Percentiles rank a stretch among this genome's conserved stretches.
These are phyloP conservation scores for Lysandra coridon DNA, from an alignment of 2,888 invertebrate species.

Conservation along the genomic window DNA sequence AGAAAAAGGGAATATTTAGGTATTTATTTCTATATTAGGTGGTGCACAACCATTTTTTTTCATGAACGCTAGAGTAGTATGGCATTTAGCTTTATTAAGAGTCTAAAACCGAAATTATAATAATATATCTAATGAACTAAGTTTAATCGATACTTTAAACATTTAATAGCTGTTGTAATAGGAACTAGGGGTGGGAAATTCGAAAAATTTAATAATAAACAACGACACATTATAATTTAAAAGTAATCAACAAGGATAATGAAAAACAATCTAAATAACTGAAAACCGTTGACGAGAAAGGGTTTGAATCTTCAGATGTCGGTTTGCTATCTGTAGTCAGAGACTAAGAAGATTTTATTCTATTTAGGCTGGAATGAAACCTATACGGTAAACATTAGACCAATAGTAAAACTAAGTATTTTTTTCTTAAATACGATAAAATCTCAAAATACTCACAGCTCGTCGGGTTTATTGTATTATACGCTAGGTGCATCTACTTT, in stretches of 20 bases:
- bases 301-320: conserved; percentile 16
- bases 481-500: conserved; percentile 80
- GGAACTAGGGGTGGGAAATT: conserved; percentile 67
- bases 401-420: conserved; percentile 66
- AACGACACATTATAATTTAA: conserved; percentile 40
- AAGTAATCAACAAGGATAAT: conserved; percentile 41
- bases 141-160: conserved; percentile 55
- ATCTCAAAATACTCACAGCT: conserved; percentile 81
- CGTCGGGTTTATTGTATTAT: conserved; percentile 78
- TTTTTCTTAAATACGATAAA: conserved; percentile 77
- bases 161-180: conserved; percentile 59
- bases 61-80: conserved; percentile 77
- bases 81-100: conserved; percentile 71
- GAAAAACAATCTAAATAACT: conserved; percentile 15
- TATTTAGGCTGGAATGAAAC: conserved; percentile 76
- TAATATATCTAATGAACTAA: conserved; percentile 62
- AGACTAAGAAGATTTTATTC: conserved; percentile 63
- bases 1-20: conserved; percentile 78
- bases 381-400: conserved; percentile 62
- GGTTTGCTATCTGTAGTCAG: conserved; percentile 37
- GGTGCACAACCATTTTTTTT: conserved; percentile 81
- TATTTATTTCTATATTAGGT: conserved; percentile 74
- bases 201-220: conserved; percentile 45
- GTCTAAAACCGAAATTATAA: conserved; percentile 60
- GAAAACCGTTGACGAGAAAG: neutral